Percentiles rank a stretch among this genome's conserved stretches.
phyloP scores from a whole-genome alignment of 2,113 vertebrate genomes.

The Phyllostomus hastatus region DNA sequence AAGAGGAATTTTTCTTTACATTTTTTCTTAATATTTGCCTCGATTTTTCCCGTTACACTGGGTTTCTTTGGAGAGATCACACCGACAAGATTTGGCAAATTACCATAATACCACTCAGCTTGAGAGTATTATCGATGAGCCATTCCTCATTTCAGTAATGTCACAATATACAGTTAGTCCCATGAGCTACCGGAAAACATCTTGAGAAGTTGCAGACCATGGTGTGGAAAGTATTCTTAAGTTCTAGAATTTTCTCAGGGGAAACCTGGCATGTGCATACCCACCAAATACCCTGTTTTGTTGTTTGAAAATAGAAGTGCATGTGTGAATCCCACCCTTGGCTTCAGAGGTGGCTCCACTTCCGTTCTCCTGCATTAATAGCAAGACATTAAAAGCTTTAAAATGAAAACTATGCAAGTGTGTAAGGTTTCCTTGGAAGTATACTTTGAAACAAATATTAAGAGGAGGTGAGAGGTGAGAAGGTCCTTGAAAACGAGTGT shows the following conservation, averaged over 20 bases:
- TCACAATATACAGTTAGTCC: not conserved
- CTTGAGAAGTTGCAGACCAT: not conserved
- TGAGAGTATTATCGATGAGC: not conserved
- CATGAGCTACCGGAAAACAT: not conserved
- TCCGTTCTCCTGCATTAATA: not conserved
- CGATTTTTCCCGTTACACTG: not conserved
- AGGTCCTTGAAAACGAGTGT: slow-evolving; percentile 62
- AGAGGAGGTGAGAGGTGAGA: slow-evolving; percentile 21
- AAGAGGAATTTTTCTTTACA: not conserved
- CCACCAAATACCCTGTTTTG: not conserved
- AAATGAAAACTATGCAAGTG: slow-evolving; percentile 8
- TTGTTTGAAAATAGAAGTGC: not conserved
- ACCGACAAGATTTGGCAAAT: not conserved
- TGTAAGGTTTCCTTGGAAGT: not conserved
- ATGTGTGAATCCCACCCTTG: not conserved
- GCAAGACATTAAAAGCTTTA: not conserved
- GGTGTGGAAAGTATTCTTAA: not conserved
- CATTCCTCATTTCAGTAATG: not conserved
- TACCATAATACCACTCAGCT: not conserved
- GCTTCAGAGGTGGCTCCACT: not conserved
- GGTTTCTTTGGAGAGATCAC: not conserved
- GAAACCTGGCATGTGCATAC: not conserved
- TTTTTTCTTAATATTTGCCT: not conserved
- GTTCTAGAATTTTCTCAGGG: not conserved
- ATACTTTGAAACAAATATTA: slow-evolving; percentile 44